phyloP scores from a whole-genome alignment of 2,888 invertebrate species.

The Psococerastis gibbosa region DNA sequence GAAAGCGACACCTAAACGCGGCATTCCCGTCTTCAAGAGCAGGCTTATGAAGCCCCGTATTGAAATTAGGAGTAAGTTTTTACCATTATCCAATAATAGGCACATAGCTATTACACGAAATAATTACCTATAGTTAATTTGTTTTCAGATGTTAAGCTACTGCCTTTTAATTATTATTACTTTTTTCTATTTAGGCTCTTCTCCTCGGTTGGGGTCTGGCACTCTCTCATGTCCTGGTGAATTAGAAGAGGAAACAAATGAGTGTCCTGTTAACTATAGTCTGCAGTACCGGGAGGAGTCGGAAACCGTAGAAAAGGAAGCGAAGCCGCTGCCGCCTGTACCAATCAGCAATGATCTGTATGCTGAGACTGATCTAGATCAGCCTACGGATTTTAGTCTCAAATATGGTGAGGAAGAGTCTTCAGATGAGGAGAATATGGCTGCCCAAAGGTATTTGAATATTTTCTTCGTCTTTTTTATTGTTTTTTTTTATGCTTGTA shows the following conservation, averaged over 20 bases:
- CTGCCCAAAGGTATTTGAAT: no score
- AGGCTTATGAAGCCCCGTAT: neutral
- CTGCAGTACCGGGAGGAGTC: conserved; percentile 16
- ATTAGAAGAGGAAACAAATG: conserved; percentile 33
- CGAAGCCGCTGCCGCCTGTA: conserved; percentile 11
- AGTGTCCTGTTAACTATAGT: conserved; percentile 31
- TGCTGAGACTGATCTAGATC: conserved; percentile 79
- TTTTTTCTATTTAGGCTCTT: no score
- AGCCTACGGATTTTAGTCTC: conserved; percentile 81
- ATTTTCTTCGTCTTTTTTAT: no score
- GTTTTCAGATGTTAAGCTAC: no score
- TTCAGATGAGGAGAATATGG: conserved; percentile 35
- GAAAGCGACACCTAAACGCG: neutral
- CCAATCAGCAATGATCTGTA: conserved; percentile 36
- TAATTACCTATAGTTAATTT: no score
- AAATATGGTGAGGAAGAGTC: conserved; percentile 72
- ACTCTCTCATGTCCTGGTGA: neutral
- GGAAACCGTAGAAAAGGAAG: conserved; percentile 10
- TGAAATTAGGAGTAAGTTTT: neutral
- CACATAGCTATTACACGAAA: no score
- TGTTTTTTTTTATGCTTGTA: no score
- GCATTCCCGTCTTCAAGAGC: conserved; percentile 5
- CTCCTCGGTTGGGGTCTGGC: no score
- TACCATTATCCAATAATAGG: no score
- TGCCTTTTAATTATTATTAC: no score